Base-by-base conservation (phyloP, 2,888 invertebrate species). In the Eustalomyia histrio region DNA sequence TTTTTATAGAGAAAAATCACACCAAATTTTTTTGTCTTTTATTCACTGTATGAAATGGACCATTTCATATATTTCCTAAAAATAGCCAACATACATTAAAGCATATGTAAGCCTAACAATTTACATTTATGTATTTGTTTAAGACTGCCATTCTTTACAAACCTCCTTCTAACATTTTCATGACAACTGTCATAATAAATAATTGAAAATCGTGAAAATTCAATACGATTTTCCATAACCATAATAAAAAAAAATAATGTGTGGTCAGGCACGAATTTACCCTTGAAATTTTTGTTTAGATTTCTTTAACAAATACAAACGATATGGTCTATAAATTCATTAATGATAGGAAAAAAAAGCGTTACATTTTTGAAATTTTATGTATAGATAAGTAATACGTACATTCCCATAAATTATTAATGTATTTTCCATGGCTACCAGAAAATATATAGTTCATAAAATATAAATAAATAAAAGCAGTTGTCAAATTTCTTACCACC, bases 401-500 rank as follows among this genome's bases (percentile, higher is more conserved):
- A n/a, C 14, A 47, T 47, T 14, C 6, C 4, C n/a, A 47, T 35
- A 35, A 35, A 65, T 29, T 65, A 65, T 65, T 53, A 53, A 9
- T 64, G 5, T 63, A n/a, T 12, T 24, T 14, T 52, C 29, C 52
- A 33, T 65, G 53, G 35, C 18, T 65, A 18, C 65, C 14, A 9
- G n/a, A 47, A 47, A 47, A 47, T 14, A n/a, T 14, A n/a, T 4
- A n/a, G 17, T 21, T 16, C 29, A 52, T 14, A 17, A 18, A 29
- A 61, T 61, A n/a, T 29, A 4, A 29, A 63, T 35, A 35, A 47
- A 61, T 64, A 52, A 29, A 24, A 64, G 50, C 64, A 64, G 64
- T 64, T 64, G 64, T 64, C 64, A 64, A 33, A 16, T 50, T 50
- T 33, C 12, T 63, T 24, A 29, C 43, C 17, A 18, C 18, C 43